Conservation (phyloP, 2,888 invertebrate species). For the Cantharis rufa region DNA sequence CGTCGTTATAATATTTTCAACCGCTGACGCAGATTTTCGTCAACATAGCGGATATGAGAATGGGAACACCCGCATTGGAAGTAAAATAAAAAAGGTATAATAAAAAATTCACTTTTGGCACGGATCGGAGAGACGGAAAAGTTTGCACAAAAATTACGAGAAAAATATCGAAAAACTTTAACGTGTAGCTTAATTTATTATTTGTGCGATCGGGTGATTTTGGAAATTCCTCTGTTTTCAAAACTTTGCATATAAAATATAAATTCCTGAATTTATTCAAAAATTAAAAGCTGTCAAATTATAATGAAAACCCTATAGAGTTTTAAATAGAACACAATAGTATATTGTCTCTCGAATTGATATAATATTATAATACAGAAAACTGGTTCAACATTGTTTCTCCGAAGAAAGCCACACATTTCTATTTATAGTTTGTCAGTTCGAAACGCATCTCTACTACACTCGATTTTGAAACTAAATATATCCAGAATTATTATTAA, state of each 20-base stretch:
- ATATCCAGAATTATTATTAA: conserved; percentile 13
- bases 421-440: conserved; percentile 13
- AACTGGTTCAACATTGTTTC: not conserved
- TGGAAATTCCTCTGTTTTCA: not conserved
- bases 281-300: not conserved
- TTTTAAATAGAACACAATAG: not conserved
- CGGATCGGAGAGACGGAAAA: not conserved
- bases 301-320: not conserved
- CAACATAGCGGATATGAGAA: not conserved
- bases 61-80: not conserved
- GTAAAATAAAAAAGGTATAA: not conserved
- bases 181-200: not conserved
- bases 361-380: too few relatives aligned
- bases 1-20: not conserved
- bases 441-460: not conserved
- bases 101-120: not conserved
- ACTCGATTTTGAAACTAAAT: conserved; percentile 16
- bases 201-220: not conserved
- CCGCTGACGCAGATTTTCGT: not conserved
- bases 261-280: not conserved
- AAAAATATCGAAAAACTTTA: not conserved
- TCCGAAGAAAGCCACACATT: not conserved
- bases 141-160: not conserved
- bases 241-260: not conserved
- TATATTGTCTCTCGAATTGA: not conserved